Conservation (phyloP, 1,140 invertebrate species). For the Matsumurasca onukii region DNA sequence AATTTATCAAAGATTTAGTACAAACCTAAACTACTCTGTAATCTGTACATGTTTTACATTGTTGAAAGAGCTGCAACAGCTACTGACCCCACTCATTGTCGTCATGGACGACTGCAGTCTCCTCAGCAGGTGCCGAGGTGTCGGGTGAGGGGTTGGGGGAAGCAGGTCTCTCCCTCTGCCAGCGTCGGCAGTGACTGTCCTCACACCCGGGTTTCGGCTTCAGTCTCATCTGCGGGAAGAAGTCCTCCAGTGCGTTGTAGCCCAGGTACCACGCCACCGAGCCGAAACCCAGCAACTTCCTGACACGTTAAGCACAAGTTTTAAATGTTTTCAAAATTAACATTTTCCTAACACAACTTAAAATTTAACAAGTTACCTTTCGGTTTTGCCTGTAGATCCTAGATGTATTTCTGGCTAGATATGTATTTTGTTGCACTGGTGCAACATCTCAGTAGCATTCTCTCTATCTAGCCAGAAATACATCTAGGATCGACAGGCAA, state of each 20-base stretch:
- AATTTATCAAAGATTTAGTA: too few relatives aligned
- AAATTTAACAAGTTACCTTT: too few relatives aligned
- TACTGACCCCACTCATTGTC: slow-evolving; percentile 89
- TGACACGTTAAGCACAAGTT: slow-evolving; percentile 47
- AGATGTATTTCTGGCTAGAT: too few relatives aligned
- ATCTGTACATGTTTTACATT: too few relatives aligned
- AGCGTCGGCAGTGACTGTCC: slow-evolving; percentile 72
- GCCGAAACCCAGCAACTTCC: slow-evolving; percentile 89
- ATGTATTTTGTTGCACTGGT: too few relatives aligned
- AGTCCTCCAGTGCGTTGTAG: slow-evolving; percentile 96
- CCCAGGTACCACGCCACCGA: slow-evolving; percentile 88
- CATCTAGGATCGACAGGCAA: too few relatives aligned
- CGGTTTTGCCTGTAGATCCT: too few relatives aligned
- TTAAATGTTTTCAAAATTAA: too few relatives aligned
- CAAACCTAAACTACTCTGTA: too few relatives aligned
- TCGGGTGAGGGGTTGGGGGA: slow-evolving; percentile 39
- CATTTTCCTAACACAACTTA: too few relatives aligned
- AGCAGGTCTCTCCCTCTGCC: slow-evolving; percentile 69
- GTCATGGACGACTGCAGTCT: slow-evolving; percentile 67
- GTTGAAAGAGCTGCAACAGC: background rate
- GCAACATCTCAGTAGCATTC: too few relatives aligned
- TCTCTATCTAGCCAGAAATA: too few relatives aligned
- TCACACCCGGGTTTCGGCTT: slow-evolving; percentile 93
- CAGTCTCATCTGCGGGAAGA: slow-evolving; percentile 92
- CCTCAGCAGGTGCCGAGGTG: slow-evolving; percentile 49